phyloP scores from a whole-genome alignment of 2,113 vertebrate genomes.

The Oncorhynchus masou region DNA sequence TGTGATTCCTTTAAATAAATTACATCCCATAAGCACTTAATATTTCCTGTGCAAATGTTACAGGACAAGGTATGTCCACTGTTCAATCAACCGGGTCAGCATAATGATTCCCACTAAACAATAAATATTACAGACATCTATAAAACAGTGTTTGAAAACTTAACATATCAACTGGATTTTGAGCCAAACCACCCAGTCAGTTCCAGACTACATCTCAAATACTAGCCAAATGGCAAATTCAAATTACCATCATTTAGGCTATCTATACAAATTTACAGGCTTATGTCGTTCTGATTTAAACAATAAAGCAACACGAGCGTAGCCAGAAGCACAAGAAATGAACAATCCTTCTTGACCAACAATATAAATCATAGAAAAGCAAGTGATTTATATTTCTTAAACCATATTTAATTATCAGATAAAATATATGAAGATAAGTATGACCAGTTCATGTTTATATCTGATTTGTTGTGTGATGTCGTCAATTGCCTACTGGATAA shows the following conservation, averaged over 20 bases:
- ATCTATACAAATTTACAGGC: constrained; percentile 76
- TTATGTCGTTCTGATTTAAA: constrained; percentile 21
- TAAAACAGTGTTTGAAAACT: constrained; percentile 74
- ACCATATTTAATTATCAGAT: constrained; percentile 26
- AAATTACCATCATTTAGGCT: constrained; percentile 54
- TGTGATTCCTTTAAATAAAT: constrained; percentile 60
- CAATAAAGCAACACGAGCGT: background rate
- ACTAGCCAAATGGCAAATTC: constrained; percentile 71
- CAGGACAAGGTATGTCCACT: constrained; percentile 72
- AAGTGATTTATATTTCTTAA: constrained; percentile 16
- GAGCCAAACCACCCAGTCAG: constrained; percentile 54
- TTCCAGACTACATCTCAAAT: constrained; percentile 59
- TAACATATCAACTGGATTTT: constrained; percentile 71
- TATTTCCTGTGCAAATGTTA: constrained; percentile 74
- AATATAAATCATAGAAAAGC: constrained; percentile 28
- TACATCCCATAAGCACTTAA: constrained; percentile 73
- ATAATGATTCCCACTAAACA: constrained; percentile 84
- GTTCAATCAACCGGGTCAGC: constrained; percentile 78
- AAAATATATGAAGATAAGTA: constrained; percentile 13
- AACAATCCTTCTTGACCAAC: constrained; percentile 34
- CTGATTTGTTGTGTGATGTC: constrained; percentile 9
- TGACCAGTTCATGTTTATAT: background rate
- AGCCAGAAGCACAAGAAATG: constrained; percentile 13
- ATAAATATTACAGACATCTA: constrained; percentile 97
- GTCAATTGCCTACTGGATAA: constrained; percentile 31